Evolutionary conservation across 2,888 invertebrate species (phyloP).

Genomic region (Tanaodytes sp.): DNA sequence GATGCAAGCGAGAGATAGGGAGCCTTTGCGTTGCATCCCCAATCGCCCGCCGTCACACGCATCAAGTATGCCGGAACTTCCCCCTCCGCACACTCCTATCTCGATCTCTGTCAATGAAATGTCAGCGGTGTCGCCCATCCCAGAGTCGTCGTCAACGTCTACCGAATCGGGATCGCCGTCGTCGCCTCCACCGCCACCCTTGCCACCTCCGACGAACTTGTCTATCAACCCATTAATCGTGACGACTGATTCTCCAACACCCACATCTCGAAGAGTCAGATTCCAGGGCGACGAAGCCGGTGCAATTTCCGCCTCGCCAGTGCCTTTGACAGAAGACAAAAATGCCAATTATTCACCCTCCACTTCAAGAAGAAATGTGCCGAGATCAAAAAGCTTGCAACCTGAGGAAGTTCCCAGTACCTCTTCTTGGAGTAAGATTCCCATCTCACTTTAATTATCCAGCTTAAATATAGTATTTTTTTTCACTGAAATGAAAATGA

Average conservation of each 20-base stretch:
- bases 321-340: slow-evolving; percentile 59
- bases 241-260: slow-evolving; percentile 65
- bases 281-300: slow-evolving; percentile 74
- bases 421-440: slow-evolving; percentile 64
- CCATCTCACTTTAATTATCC: too few species aligned
- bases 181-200: slow-evolving; percentile 51
- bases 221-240: slow-evolving; percentile 44
- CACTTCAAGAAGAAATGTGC: slow-evolving; percentile 75
- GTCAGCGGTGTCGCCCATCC: slow-evolving; percentile 58
- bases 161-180: slow-evolving; percentile 39
- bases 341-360: slow-evolving; percentile 62
- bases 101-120: slow-evolving; percentile 72
- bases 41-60: slow-evolving; percentile 73
- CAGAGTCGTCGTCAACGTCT: slow-evolving; percentile 43
- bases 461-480: too few species aligned
- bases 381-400: slow-evolving; percentile 74
- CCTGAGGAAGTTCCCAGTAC: slow-evolving; percentile 74
- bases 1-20: slow-evolving; percentile 76
- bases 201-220: slow-evolving; percentile 17
- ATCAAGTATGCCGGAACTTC: slow-evolving; percentile 79
- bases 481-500: too few species aligned
- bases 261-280: slow-evolving; percentile 73
- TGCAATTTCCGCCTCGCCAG: slow-evolving; percentile 57
- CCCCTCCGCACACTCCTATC: slow-evolving; percentile 62
- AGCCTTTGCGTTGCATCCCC: slow-evolving; percentile 74